These are phyloP conservation scores for Slavum lentiscoides DNA, from an alignment of 2,888 invertebrate genomes.

Conservation along the genomic window DNA sequence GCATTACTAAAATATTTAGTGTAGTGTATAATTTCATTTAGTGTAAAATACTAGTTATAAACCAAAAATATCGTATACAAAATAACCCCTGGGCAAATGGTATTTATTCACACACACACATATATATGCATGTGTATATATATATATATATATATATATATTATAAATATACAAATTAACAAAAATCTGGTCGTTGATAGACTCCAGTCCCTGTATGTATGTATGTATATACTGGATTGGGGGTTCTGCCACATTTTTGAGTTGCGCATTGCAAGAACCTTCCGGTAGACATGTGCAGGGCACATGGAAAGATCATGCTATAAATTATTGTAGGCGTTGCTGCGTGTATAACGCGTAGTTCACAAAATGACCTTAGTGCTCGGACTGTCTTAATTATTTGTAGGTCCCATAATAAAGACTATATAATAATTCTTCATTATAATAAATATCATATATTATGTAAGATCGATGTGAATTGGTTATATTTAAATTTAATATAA, in stretches of 20 bases:
- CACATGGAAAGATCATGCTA: slow-evolving; percentile 42
- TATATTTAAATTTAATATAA: neutral
- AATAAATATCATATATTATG: neutral
- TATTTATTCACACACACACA: neutral
- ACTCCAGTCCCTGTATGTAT: neutral
- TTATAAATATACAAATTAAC: slow-evolving; percentile 9
- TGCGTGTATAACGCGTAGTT: neutral
- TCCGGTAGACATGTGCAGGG: slow-evolving; percentile 28
- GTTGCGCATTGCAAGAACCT: slow-evolving; percentile 6
- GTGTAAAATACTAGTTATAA: neutral
- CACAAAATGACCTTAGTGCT: slow-evolving; percentile 31
- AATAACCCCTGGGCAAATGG: neutral
- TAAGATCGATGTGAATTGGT: neutral
- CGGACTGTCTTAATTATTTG: slow-evolving; percentile 26
- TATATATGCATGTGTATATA: neutral
- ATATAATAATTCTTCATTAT: slow-evolving; percentile 21
- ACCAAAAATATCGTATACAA: neutral
- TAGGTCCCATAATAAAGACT: slow-evolving; percentile 1
- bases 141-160: neutral
- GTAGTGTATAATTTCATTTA: neutral
- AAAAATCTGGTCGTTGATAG: slow-evolving; percentile 9
- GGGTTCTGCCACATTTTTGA: slow-evolving; percentile 24
- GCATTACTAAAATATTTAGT: neutral
- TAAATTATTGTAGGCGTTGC: slow-evolving; percentile 22
- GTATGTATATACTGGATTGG: too few species aligned